Base-by-base conservation (phyloP, 1,140 invertebrate genomes). In the Lasioglossum albipes region DNA sequence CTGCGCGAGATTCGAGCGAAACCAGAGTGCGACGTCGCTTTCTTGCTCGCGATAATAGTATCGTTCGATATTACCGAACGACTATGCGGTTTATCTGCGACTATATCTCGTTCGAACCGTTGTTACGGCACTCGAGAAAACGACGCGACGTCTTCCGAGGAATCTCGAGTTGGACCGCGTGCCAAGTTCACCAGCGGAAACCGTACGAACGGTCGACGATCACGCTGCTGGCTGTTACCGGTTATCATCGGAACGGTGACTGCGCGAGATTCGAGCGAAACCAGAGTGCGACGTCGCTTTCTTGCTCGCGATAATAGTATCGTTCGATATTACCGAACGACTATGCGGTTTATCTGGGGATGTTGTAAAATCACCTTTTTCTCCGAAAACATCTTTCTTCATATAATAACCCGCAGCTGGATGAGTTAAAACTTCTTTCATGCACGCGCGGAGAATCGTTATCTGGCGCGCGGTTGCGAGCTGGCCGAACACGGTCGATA, bases 301-400 rank as follows among this genome's bases (percentile, higher is more conserved):
- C 10, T 9, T 1, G 42, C 10, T 59, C 45, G 2, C 18, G 52
- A 69, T n/a, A 45, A 67, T 27, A 77, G 31, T 64, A 62, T 12
- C 2, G 52, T 27, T 27, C 27, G 27, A 70, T 65, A 70, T 70
- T 77, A 77, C 77, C 66, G 7, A 10, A 6, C 22, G 10, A 49
- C 7, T 36, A 18, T 27, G 27, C 7, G 2, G 22, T 67, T 76
- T 81, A 76, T 81, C 99, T 31, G 98, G 98, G 9, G 98, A 99
- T 27, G 99, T 99, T 81, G 97, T 96, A 89, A 99, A 99, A 93
- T 99, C 98, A 18, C 98, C 98, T 59, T 95, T 90, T 52, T 94
- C 92, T 0, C 98, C 98, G 94, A 99, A 97, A 7, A 98, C 96
- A 94, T 99, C 96, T 88, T 94, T 95, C 67, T 95, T 94, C 94